These are phyloP conservation scores for Microctonus aethiopoides DNA, from an alignment of 2,888 invertebrate species.

Conservation along the genomic window DNA sequence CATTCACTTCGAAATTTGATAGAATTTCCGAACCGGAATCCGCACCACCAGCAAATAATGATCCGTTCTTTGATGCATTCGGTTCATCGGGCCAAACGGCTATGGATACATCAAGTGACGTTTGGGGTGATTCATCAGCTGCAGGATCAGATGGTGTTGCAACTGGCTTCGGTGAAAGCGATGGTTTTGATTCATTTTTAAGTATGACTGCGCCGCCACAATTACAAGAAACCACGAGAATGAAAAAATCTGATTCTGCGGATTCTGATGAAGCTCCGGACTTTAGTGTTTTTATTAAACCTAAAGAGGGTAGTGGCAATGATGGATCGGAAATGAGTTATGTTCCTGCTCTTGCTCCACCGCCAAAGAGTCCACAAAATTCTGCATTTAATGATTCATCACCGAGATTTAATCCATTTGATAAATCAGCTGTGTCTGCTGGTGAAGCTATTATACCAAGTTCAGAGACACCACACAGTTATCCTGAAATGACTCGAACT, in stretches of 20 bases:
- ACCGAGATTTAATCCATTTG: slow-evolving; percentile 83
- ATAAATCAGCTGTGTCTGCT: slow-evolving; percentile 70
- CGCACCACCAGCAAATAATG: slow-evolving; percentile 56
- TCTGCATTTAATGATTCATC: slow-evolving; percentile 72
- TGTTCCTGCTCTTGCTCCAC: slow-evolving; percentile 82
- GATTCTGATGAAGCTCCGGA: slow-evolving; percentile 84
- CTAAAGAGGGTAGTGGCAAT: slow-evolving; percentile 67
- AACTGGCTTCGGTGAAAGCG: slow-evolving; percentile 75
- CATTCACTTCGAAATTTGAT: slow-evolving; percentile 90
- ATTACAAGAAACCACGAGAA: slow-evolving; percentile 71
- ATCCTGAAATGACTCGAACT: slow-evolving; percentile 63
- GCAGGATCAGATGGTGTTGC: slow-evolving; percentile 55
- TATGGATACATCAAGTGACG: slow-evolving; percentile 66
- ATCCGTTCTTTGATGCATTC: slow-evolving; percentile 71
- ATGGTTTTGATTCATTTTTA: slow-evolving; percentile 84
- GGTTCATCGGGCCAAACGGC: slow-evolving; percentile 63
- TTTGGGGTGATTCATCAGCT: slow-evolving; percentile 66
- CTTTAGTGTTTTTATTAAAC: slow-evolving; percentile 85
- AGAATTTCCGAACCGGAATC: slow-evolving; percentile 71
- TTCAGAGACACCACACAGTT: slow-evolving; percentile 56
- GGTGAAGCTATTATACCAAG: slow-evolving; percentile 57
- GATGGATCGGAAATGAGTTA: slow-evolving; percentile 63
- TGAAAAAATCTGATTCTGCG: slow-evolving; percentile 74
- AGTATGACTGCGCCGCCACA: slow-evolving; percentile 81
- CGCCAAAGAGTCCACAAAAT: slow-evolving; percentile 72